Evolutionary conservation across 2,888 invertebrate genomes (phyloP).

Genomic region (Scaptomyza cyrtandrae): DNA sequence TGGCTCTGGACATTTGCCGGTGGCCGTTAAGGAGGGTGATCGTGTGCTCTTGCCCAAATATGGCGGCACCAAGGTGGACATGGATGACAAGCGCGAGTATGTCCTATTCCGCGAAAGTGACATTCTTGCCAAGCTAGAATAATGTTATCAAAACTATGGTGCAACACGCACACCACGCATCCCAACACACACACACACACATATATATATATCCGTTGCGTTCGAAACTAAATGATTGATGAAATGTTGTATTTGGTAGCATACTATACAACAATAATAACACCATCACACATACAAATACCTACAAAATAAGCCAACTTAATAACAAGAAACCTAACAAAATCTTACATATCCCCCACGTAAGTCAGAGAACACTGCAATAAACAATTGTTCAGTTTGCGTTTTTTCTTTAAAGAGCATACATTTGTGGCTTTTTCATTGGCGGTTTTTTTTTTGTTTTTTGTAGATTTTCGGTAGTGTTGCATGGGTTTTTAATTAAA

Average conservation of each 20-base stretch:
- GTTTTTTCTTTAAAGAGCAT: constrained; percentile 50
- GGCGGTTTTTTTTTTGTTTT: too few relatives aligned
- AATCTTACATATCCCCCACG: not conserved
- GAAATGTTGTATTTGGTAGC: constrained; percentile 75
- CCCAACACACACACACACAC: not conserved
- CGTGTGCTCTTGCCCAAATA: constrained; percentile 97
- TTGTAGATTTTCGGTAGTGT: too few relatives aligned
- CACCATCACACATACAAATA: not conserved
- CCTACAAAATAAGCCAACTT: not conserved
- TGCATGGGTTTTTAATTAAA: too few relatives aligned
- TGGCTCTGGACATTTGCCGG: constrained; percentile 93
- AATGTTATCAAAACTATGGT: constrained; percentile 12
- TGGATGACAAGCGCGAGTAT: constrained; percentile 96
- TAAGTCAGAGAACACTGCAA: constrained; percentile 22
- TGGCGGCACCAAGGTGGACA: constrained; percentile 97
- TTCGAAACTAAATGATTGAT: constrained; percentile 78
- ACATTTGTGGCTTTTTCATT: not conserved
- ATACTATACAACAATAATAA: constrained; percentile 14
- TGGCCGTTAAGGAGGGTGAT: constrained; percentile 95
- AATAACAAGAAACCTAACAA: not conserved
- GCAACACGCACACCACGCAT: too few relatives aligned
- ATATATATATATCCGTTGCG: constrained; percentile 46
- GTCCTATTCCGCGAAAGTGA: constrained; percentile 97
- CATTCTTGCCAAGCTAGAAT: constrained; percentile 95
- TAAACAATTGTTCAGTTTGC: constrained; percentile 64